phyloP scores from a whole-genome alignment of 2,888 invertebrate species.

The Chrysopilus asiliformis region DNA sequence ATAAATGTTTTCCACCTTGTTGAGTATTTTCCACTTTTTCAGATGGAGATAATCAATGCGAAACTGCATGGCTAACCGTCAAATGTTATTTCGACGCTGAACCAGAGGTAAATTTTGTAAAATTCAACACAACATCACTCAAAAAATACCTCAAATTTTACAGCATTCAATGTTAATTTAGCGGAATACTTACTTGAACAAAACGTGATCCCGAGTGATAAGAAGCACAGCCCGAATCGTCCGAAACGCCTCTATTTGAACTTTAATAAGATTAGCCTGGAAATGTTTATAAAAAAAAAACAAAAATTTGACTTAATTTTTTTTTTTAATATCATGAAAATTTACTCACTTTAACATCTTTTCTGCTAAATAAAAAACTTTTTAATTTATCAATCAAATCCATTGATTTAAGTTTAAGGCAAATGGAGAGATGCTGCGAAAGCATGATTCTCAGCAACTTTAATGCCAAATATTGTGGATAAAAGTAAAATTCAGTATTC shows the following conservation, averaged over 20 bases:
- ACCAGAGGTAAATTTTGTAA: constrained; percentile 16
- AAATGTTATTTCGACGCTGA: constrained; percentile 27
- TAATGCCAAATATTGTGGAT: constrained; percentile 55
- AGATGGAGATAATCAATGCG: constrained; percentile 31
- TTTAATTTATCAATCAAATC: constrained; percentile 25
- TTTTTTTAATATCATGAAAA: too few relatives aligned
- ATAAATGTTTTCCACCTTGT: not conserved
- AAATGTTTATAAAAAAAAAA: too few relatives aligned
- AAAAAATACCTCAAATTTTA: constrained; percentile 1
- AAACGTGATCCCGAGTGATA: too few relatives aligned
- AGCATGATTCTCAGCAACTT: constrained; percentile 60
- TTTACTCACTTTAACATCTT: constrained; percentile 26
- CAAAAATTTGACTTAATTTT: too few relatives aligned
- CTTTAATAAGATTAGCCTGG: constrained; percentile 29
- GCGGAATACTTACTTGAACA: constrained; percentile 25
- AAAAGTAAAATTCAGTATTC: constrained; percentile 42
- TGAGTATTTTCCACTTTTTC: constrained; percentile 4
- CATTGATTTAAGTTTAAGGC: constrained; percentile 21
- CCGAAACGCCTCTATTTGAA: constrained; percentile 47
- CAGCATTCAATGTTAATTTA: constrained; percentile 14
- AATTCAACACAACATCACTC: not conserved
- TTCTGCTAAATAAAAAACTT: constrained; percentile 25
- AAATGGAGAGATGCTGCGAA: constrained; percentile 37
- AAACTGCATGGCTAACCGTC: constrained; percentile 26
- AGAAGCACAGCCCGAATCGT: constrained; percentile 27